Evolutionary conservation across 2,888 invertebrate genomes (phyloP).

Genomic region (Tanypteryx hageni): DNA sequence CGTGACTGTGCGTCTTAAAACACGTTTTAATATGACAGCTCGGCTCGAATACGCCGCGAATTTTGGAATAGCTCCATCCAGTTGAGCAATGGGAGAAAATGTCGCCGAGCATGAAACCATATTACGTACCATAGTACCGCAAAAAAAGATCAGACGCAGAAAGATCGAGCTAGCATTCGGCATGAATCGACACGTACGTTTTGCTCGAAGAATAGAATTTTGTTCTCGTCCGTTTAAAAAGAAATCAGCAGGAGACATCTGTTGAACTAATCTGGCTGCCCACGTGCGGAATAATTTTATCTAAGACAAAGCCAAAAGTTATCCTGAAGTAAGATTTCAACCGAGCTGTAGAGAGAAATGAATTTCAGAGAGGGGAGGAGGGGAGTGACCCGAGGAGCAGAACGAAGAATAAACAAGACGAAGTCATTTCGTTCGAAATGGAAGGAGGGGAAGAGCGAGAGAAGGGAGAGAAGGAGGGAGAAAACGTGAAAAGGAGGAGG

Average conservation of each 20-base stretch:
- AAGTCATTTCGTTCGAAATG: neutral
- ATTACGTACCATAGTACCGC: neutral
- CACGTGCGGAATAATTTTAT: too few relatives aligned
- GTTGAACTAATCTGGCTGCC: too few relatives aligned
- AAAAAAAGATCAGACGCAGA: neutral
- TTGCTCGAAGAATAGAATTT: neutral
- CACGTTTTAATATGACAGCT: too few relatives aligned
- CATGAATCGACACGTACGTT: neutral
- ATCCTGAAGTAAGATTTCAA: too few relatives aligned
- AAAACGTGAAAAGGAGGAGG: neutral
- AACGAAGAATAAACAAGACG: neutral
- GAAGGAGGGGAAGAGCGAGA: too few relatives aligned
- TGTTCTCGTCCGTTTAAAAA: neutral
- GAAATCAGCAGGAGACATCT: too few relatives aligned
- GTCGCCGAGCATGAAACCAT: neutral
- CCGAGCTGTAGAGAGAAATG: too few relatives aligned
- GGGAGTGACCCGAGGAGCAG: too few relatives aligned
- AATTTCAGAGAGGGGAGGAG: too few relatives aligned
- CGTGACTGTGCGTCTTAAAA: too few relatives aligned
- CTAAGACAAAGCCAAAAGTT: too few relatives aligned
- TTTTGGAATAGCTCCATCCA: neutral
- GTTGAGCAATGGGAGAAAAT: neutral
- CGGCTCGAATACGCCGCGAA: neutral
- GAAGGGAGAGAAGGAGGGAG: neutral
- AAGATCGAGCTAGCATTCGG: neutral